Conservation (phyloP, 2,888 invertebrate species). For the Muscina levida region DNA sequence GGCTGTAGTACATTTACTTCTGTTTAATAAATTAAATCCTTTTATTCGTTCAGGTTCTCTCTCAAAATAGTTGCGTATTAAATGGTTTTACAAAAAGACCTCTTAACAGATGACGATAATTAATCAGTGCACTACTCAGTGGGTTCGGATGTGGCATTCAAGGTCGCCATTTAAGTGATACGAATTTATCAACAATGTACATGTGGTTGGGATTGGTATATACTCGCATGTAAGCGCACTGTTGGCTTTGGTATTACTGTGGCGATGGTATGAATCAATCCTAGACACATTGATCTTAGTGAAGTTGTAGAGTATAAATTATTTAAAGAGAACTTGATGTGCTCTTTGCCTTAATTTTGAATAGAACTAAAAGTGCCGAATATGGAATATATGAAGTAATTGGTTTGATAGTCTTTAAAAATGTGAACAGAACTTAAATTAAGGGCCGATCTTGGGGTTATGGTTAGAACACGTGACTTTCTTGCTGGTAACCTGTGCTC, state of each 20-base stretch:
- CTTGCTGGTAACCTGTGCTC: too few relatives aligned
- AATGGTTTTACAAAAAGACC: slow-evolving; percentile 56
- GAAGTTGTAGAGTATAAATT: too few relatives aligned
- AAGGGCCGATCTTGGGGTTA: too few relatives aligned
- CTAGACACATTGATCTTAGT: slow-evolving; percentile 24
- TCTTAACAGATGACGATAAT: slow-evolving; percentile 64
- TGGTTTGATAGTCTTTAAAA: too few relatives aligned
- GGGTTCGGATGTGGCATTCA: background rate
- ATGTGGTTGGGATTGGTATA: background rate
- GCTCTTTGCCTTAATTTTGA: too few relatives aligned
- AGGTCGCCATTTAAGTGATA: slow-evolving; percentile 35
- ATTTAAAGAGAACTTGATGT: too few relatives aligned
- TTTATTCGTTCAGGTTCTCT: slow-evolving; percentile 44
- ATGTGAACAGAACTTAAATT: too few relatives aligned
- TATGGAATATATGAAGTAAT: too few relatives aligned
- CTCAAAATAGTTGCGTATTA: slow-evolving; percentile 34
- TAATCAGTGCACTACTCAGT: slow-evolving; percentile 55
- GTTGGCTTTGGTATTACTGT: too few relatives aligned
- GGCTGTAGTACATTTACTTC: slow-evolving; percentile 27
- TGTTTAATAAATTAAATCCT: slow-evolving; percentile 64
- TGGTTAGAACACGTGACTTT: too few relatives aligned
- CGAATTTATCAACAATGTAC: slow-evolving; percentile 29
- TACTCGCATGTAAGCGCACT: background rate
- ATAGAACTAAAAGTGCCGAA: too few relatives aligned
- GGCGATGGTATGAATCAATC: slow-evolving; percentile 1